phyloP scores from a whole-genome alignment of 2,113 vertebrate species.

The Pterocles orientalis region DNA sequence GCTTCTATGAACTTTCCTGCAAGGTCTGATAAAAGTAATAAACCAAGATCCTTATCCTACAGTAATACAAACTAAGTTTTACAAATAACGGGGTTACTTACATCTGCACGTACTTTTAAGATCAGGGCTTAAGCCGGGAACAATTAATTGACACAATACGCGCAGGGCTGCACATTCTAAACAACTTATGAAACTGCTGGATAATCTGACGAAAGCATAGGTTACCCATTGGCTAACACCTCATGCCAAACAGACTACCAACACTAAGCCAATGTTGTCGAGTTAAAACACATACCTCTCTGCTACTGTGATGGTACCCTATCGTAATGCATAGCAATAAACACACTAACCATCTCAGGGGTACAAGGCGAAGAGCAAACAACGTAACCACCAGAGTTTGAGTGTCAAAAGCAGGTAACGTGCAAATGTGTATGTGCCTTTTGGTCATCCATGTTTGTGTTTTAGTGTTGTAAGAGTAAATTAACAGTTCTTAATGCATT shows the following conservation, averaged over 20 bases:
- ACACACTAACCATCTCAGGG: fast-evolving
- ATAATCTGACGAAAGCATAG: neutral
- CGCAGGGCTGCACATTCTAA: slow-evolving; percentile 3
- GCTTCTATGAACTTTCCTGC: neutral
- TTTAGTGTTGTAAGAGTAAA: neutral
- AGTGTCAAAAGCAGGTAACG: neutral
- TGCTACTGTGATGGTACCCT: fast-evolving
- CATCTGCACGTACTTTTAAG: slow-evolving; percentile 35
- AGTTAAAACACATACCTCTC: neutral
- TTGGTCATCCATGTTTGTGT: neutral
- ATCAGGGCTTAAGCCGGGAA: slow-evolving; percentile 3
- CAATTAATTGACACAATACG: neutral
- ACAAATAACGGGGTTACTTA: neutral
- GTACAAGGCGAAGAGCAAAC: neutral
- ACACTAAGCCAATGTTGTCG: neutral
- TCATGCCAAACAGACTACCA: neutral
- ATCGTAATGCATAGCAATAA: neutral
- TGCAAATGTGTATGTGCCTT: fast-evolving
- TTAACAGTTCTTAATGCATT: neutral
- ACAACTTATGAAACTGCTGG: neutral
- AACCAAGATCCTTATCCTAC: neutral
- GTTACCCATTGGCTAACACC: neutral
- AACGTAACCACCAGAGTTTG: neutral
- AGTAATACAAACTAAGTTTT: neutral
- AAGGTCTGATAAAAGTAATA: neutral